A percentile compares a stretch with the other conserved stretches of the same genome.
phyloP scores from a whole-genome alignment of 2,797 vertebrate species.

The Trematomus bernacchii region DNA sequence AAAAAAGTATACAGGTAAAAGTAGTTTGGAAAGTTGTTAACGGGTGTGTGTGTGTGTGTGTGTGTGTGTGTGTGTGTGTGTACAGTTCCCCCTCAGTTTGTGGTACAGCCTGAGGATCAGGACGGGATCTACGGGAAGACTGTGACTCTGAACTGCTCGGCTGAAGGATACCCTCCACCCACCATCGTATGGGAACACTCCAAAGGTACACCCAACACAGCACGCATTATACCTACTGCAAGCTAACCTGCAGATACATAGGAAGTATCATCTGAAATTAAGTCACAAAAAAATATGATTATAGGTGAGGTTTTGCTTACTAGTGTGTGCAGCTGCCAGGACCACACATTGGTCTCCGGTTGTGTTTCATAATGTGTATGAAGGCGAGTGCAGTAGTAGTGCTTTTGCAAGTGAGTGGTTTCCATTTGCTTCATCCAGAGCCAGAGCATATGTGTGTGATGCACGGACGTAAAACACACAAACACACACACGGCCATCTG shows the following conservation, averaged over 20 bases:
- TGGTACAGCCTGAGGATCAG: slow-evolving; percentile 97
- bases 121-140: slow-evolving; percentile 98
- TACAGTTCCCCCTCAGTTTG: slow-evolving; percentile 96
- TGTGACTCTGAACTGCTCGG: slow-evolving; percentile 97
- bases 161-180: slow-evolving; percentile 97
- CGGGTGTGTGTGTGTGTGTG: background rate
- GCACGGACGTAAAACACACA: slow-evolving; percentile 10
- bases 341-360: background rate
- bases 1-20: too few relatives aligned
- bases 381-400: slow-evolving; percentile 16
- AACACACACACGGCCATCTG: slow-evolving; percentile 26
- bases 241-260: background rate
- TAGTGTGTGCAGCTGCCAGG: background rate
- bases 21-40: too few relatives aligned
- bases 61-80: slow-evolving; percentile 32
- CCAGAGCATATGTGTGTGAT: slow-evolving; percentile 2
- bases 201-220: slow-evolving; percentile 88
- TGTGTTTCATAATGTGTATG: slow-evolving; percentile 18
- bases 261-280: too few relatives aligned
- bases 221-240: background rate
- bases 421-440: slow-evolving; percentile 36
- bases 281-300: background rate
- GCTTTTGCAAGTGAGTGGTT: slow-evolving; percentile 38
- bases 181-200: slow-evolving; percentile 99
- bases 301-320: background rate